phyloP scores from a whole-genome alignment of 2,797 vertebrate species.

The Rhincodon typus region DNA sequence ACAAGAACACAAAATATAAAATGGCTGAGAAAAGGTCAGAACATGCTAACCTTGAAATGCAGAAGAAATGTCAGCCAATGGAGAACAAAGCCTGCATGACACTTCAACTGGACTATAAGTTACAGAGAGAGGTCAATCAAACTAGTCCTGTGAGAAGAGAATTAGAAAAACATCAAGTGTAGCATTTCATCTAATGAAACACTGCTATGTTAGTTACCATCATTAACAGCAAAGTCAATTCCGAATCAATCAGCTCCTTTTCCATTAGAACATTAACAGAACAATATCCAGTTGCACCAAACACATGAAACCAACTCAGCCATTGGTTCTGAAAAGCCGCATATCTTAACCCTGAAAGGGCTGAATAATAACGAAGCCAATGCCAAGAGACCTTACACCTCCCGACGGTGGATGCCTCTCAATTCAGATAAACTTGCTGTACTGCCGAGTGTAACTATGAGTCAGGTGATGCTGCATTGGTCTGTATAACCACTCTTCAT shows the following conservation, averaged over 20 bases:
- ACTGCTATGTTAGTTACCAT: constrained; percentile 40
- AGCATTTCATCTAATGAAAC: constrained; percentile 43
- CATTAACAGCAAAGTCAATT: constrained; percentile 48
- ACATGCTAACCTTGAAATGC: not conserved
- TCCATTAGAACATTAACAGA: constrained; percentile 47
- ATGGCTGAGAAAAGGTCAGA: not conserved
- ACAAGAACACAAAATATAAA: not conserved
- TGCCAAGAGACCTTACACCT: not conserved
- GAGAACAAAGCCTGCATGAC: not conserved
- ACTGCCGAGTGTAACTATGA: no score
- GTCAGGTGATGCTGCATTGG: no score
- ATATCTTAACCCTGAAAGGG: constrained; percentile 7
- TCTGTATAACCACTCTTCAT: not conserved
- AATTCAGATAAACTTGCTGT: not conserved
- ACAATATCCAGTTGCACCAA: constrained; percentile 39
- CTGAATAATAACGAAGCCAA: not conserved
- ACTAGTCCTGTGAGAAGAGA: not conserved
- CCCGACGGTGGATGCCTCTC: not conserved
- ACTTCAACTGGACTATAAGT: not conserved
- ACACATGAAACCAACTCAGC: not conserved
- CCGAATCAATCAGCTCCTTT: constrained; percentile 40
- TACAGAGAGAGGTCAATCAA: constrained; percentile 9
- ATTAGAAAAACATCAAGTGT: constrained; percentile 21
- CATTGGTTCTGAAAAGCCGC: constrained; percentile 17
- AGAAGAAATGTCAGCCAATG: not conserved